Base-by-base conservation (phyloP, 2,888 invertebrate genomes). In the Crocallis elinguaria region DNA sequence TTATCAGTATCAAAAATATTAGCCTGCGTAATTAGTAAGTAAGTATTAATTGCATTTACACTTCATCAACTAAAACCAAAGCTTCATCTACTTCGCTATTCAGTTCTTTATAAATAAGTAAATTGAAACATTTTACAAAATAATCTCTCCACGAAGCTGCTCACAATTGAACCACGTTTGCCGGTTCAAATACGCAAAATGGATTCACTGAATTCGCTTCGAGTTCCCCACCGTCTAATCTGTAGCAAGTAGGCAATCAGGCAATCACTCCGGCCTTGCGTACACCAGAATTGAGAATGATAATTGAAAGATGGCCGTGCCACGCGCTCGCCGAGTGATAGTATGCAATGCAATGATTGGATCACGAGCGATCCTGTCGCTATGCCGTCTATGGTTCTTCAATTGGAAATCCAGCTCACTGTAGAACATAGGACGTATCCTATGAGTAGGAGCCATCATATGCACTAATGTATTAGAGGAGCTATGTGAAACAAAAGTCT, bases 261-360 rank as follows among this genome's bases (percentile, higher is more conserved):
- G 72, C 73, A 73, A 70, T 71, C 67, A 70, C 63, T 38, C 71
- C 73, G 85, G 79, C 85, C 85, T 86, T 85, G 86, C 71, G 58
- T 66, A 67, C 68, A 72, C 71, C 75, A 72, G 84, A 83, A 86
- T 87, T 85, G 87, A 85, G 80, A 72, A 77, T 75, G 76, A 81
- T 86, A 85, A 86, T 86, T 87, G 87, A 78, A 81, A 79, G 84
- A 84, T 79, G 75, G 77, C 69, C 70, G 73, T 79, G 78, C 82
- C 84, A 84, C 83, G 85, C 79, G 70, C 67, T 57, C 63, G 57
- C 60, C 70, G 84, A 73, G 73, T 84, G 85, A 65, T 69, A 21
- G 42, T 46, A 32, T 53, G 52, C 51, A 45, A 27, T 36, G 16
- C 45, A 39, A 37, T 11, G 41, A 48, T 53, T 53, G 53, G 37